Percentiles rank a stretch among this genome's conserved stretches.
Evolutionary conservation across 2,888 invertebrate genomes (phyloP).

Genomic region (Macrosiphum euphorbiae): DNA sequence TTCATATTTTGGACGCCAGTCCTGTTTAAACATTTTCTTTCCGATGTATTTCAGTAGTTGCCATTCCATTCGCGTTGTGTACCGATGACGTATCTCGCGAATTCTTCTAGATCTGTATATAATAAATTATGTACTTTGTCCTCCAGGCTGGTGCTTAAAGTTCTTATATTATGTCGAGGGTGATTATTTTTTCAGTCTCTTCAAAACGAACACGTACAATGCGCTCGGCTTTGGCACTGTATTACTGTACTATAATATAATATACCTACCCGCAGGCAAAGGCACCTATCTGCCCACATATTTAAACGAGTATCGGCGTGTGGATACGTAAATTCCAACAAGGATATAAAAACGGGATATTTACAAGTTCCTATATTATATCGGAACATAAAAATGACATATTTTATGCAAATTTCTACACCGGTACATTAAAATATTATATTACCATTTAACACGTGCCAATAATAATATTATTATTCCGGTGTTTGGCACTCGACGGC

Average conservation of each 20-base stretch:
- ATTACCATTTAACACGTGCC: conserved; percentile 9
- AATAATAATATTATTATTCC: conserved; percentile 10
- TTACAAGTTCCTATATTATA: conserved; percentile 5
- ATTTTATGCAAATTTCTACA: neutral
- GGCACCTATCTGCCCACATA: neutral
- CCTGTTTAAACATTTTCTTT: neutral
- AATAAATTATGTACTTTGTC: neutral
- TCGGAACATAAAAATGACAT: conserved; percentile 3
- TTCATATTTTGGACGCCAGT: neutral
- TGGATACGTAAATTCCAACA: neutral
- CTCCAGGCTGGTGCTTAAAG: neutral
- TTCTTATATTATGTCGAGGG: neutral
- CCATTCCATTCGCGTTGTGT: neutral
- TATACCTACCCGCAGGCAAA: neutral
- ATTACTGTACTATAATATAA: neutral
- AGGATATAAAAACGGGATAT: neutral
- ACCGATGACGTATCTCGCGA: neutral
- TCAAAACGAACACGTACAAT: neutral
- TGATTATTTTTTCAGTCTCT: neutral
- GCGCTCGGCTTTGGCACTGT: neutral
- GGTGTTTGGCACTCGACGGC: neutral
- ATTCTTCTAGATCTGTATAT: neutral
- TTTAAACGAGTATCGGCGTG: neutral
- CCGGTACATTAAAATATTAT: conserved; percentile 1
- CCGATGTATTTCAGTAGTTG: neutral